These are phyloP conservation scores for Crotophaga sulcirostris DNA, from an alignment of 2,113 vertebrate genomes.

Conservation along the genomic window DNA sequence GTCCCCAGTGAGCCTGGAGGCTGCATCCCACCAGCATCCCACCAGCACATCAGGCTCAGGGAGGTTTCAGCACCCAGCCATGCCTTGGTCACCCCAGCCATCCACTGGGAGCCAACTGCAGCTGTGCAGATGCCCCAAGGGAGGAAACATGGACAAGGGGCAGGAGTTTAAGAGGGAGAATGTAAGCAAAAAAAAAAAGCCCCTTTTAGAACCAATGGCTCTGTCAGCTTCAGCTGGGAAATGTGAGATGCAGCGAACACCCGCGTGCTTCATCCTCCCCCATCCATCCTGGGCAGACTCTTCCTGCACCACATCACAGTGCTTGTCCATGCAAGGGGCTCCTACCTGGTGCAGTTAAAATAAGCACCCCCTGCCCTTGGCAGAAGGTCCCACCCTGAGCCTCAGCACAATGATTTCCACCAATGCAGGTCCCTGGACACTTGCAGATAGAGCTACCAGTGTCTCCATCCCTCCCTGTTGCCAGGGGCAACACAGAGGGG, in stretches of 20 bases:
- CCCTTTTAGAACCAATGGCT: accelerated
- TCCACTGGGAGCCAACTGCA: accelerated
- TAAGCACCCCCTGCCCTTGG: neutral
- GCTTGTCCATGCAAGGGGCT: accelerated
- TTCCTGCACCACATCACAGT: accelerated
- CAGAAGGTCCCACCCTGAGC: neutral
- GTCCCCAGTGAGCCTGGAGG: accelerated
- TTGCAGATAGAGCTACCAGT: neutral
- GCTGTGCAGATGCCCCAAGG: neutral
- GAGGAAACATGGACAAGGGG: neutral
- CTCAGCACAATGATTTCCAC: neutral
- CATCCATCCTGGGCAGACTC: neutral
- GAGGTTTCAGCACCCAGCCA: neutral
- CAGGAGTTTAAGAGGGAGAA: neutral
- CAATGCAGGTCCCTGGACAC: accelerated
- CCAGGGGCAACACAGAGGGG: accelerated
- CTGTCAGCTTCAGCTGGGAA: neutral
- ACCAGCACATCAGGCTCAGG: neutral
- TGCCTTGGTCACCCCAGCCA: neutral
- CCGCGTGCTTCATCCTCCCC: neutral
- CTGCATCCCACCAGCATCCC: neutral
- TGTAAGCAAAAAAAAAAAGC: neutral
- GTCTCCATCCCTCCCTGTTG: neutral
- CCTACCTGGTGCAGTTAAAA: accelerated
- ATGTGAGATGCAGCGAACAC: neutral